Evolutionary conservation across 1,140 invertebrate species (phyloP), one percentile per base, ranked within the genome.

Genomic region (Drosophila rufa): DNA sequence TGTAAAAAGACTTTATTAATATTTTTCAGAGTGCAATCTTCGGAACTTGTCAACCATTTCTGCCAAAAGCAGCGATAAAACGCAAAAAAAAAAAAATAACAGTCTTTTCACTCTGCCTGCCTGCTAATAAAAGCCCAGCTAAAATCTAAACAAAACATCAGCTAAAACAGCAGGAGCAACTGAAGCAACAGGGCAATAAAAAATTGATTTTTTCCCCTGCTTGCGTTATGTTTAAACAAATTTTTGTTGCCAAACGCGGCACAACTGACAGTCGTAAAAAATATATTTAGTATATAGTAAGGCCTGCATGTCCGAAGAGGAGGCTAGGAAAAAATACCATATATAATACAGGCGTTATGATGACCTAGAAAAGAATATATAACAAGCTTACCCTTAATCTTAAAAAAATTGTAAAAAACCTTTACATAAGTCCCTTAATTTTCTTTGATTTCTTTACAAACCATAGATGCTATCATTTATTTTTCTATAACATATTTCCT

Each of bases 261-360:
- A 76, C 64, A 67, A 67, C 75, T 76, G 73, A 77, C 73, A 76
- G 73, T 76, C 73, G 56, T 77, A 67, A 77, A 77, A 77, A 40
- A 55, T 43, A 57, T 65, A 75, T 60, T 30, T 38, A 56, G 7
- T 30, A 53, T 53, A 36, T n/a, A 7, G 19, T 33, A 17, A 25
- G 55, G 45, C 15, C 22, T 62, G 48, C 48, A 62, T 55, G 47
- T 62, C 60, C n/a, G 15, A 59, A 0, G 17, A 11, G 14, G 3
- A 43, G 27, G 51, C 4, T 14, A 19, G 2, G 4, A 0, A 38
- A 38, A 40, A 56, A 22, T 38, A 56, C 8, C 22, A 25, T 36
- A 22, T 38, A 56, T 4, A 40, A 25, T 53, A 19, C n/a, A 9
- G 9, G 5, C 33, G 3, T 0, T 22, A 11, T 6, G 14, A 56